Base-by-base conservation (phyloP, 1,140 invertebrate species). In the Caenorhabditis inopinata region DNA sequence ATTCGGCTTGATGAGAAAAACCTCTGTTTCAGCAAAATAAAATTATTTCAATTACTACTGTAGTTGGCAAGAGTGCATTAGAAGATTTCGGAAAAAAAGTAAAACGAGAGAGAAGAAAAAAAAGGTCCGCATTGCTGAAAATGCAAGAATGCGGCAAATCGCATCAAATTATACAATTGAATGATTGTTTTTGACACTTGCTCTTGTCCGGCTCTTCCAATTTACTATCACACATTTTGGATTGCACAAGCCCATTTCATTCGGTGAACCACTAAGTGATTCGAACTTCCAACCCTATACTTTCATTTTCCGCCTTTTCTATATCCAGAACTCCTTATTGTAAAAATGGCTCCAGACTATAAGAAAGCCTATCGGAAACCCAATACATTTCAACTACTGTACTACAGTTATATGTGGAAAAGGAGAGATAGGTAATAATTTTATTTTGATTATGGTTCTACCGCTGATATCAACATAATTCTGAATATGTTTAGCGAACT, bases 321-420 rank as follows among this genome's bases (percentile, higher is more conserved):
- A 21, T 27, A 9, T 53, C 25, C 49, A 21, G 7, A 11, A 7
- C 7, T 23, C 25, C 6, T 6, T 18, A 18, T 3, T 14, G 18
- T 18, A 29, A 49, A 32, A 5, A 75, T 75, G 68, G 42, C 46
- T 18, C 45, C 78, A 18, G 58, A 79, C 27, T 76, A 78, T 76
- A 49, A 79, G 25, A 68, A 79, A 73, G 82, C 83, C 27, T 87
- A 87, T 84, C 45, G 53, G 7, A 80, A 82, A 73, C 86, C 86
- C 2, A 78, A 83, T 14, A 83, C 80, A 27, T 81, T 89, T 25
- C 42, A 76, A 48, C 58, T 87, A 35, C 25, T 88, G 12, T 88
- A 88, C 82, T 88, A 88, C 78, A 82, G 82, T 46, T 88, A 88
- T 82, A 74, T 86, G 73, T 88, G 87, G 87, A 85, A 84, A 27